Evolutionary conservation across 2,797 vertebrate species (phyloP).

Genomic region (Typhlichthys subterraneus): DNA sequence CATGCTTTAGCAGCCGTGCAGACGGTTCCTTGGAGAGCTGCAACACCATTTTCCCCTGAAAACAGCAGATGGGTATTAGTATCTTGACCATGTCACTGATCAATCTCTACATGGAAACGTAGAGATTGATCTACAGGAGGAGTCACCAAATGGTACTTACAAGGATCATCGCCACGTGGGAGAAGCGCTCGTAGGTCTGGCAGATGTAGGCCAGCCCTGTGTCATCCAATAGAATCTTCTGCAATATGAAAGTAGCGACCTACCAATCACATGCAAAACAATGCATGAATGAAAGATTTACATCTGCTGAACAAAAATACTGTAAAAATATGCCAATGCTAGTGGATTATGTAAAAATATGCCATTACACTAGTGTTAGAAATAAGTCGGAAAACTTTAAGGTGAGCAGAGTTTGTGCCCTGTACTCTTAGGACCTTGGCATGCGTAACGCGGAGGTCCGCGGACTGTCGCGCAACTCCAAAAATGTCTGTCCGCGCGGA

Average conservation of each 20-base stretch:
- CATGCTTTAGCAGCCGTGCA: conserved; percentile 93
- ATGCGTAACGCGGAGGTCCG: too few species aligned
- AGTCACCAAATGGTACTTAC: conserved; percentile 71
- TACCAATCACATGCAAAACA: conserved; percentile 46
- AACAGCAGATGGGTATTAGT: neutral
- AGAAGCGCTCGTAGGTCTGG: conserved; percentile 97
- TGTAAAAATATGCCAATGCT: too few species aligned
- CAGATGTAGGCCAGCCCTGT: conserved; percentile 97
- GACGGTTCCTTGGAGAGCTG: conserved; percentile 97
- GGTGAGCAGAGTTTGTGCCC: too few species aligned
- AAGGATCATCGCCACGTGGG: conserved; percentile 98
- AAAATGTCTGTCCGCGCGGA: too few species aligned
- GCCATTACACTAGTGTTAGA: too few species aligned
- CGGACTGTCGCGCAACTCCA: too few species aligned
- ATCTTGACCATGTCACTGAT: neutral
- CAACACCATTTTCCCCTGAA: conserved; percentile 96
- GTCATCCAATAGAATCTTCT: conserved; percentile 97
- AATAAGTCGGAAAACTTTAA: too few species aligned
- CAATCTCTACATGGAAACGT: neutral
- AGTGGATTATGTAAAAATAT: too few species aligned
- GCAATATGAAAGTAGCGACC: conserved; percentile 98
- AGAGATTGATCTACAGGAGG: too few species aligned
- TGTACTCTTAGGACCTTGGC: too few species aligned
- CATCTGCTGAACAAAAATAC: too few species aligned
- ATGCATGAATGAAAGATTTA: too few species aligned